Percentiles rank a stretch among this genome's conserved stretches.
Conservation (phyloP, 2,797 vertebrate species). For the Melanotaenia trifasciata region DNA sequence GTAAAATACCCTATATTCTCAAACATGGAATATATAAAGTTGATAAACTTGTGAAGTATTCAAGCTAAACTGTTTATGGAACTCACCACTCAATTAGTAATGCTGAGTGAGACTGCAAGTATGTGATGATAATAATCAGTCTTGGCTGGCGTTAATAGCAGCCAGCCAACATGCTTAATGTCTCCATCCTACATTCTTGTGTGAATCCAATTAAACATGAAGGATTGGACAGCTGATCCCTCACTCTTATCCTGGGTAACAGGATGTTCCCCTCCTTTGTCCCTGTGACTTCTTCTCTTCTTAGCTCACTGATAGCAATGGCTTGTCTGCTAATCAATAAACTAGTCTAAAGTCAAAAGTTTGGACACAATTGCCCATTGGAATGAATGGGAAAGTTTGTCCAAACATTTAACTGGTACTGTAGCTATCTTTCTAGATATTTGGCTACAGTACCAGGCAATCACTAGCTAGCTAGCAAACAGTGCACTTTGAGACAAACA, state of each 20-base stretch:
- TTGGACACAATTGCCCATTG: no score
- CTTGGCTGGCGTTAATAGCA: constrained; percentile 63
- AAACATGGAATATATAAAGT: not conserved
- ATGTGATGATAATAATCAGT: constrained; percentile 57
- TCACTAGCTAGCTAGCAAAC: no score
- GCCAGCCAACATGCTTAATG: constrained; percentile 50
- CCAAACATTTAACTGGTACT: not conserved
- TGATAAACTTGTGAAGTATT: not conserved
- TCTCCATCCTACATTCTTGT: constrained; percentile 55
- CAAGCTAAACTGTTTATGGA: constrained; percentile 7
- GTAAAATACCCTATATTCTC: not conserved
- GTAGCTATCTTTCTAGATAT: no score
- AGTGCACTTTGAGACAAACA: no score
- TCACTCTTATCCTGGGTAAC: constrained; percentile 55
- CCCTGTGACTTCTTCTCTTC: constrained; percentile 59
- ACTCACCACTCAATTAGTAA: not conserved
- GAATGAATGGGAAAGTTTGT: not conserved
- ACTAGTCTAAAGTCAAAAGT: not conserved
- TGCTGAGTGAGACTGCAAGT: constrained; percentile 9
- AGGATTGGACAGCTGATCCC: constrained; percentile 61
- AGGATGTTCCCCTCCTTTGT: constrained; percentile 34
- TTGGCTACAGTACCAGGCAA: no score
- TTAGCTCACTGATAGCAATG: constrained; percentile 13
- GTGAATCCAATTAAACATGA: constrained; percentile 69
- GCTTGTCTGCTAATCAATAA: not conserved